Conservation (phyloP, 2,113 vertebrate genomes). For the Ascaphus truei region DNA sequence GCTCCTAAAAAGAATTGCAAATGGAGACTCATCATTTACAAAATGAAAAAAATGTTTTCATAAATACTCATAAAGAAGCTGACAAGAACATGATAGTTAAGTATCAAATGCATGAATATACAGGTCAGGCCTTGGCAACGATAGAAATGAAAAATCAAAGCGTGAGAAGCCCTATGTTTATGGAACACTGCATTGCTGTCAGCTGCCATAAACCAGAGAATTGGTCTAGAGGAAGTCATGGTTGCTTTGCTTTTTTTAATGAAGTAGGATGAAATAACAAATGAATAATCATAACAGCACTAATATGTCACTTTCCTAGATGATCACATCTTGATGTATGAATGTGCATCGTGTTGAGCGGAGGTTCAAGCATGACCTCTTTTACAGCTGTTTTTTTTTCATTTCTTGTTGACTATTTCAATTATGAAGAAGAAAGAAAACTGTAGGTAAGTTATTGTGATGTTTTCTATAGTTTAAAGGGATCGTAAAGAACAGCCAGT, state of each 20-base stretch:
- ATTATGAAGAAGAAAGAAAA: not conserved
- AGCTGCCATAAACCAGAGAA: not conserved
- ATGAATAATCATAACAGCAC: not conserved
- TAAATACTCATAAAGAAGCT: no score
- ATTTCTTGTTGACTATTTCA: not conserved
- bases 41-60: no score
- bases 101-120: no score
- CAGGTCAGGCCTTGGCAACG: no score
- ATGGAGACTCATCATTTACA: no score
- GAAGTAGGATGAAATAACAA: not conserved
- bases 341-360: not conserved
- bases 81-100: no score
- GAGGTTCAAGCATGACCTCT: not conserved
- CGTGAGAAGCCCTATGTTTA: not conserved
- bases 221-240: not conserved
- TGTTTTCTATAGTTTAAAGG: not conserved
- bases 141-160: not conserved
- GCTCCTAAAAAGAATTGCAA: no score
- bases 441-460: not conserved
- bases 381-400: not conserved
- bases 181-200: not conserved
- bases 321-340: not conserved
- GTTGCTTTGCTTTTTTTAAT: not conserved
- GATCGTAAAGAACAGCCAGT: no score
- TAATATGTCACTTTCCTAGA: not conserved